Evolutionary conservation across 2,888 invertebrate species (phyloP).

Genomic region (Leptopilina syphax): DNA sequence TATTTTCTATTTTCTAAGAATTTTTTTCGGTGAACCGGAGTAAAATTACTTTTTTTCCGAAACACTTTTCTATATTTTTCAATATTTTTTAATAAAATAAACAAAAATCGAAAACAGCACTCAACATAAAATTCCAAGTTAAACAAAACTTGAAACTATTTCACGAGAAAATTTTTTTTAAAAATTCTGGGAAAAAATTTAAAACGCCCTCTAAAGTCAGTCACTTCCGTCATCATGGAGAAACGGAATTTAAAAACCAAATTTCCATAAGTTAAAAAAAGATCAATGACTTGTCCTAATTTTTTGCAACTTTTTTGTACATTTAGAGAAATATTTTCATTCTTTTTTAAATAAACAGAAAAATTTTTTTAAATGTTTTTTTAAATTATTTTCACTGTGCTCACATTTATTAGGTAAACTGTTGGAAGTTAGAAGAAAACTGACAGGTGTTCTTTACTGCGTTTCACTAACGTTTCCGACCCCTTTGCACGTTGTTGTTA

Average conservation of each 20-base stretch:
- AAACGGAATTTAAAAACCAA: slow-evolving; percentile 3
- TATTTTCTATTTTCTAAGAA: too few relatives aligned
- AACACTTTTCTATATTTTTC: neutral
- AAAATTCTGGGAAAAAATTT: neutral
- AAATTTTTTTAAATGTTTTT: neutral
- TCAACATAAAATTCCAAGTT: neutral
- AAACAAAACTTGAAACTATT: too few relatives aligned
- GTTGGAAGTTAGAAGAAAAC: slow-evolving; percentile 25
- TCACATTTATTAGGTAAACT: slow-evolving; percentile 45
- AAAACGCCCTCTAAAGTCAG: neutral
- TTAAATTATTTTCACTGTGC: slow-evolving; percentile 40
- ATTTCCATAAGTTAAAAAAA: slow-evolving; percentile 5
- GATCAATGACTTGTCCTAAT: slow-evolving; percentile 1
- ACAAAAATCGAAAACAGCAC: too few relatives aligned
- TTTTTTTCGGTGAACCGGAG: too few relatives aligned
- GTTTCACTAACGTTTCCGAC: slow-evolving; percentile 42
- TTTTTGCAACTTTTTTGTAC: neutral
- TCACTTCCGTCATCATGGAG: slow-evolving; percentile 15
- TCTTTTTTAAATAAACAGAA: neutral
- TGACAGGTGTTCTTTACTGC: slow-evolving; percentile 42
- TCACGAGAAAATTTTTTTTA: too few relatives aligned
- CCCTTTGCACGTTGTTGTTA: slow-evolving; percentile 50
- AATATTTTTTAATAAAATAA: neutral
- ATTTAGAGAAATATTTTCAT: neutral
- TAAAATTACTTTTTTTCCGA: neutral